These are phyloP conservation scores for Drosophila novamexicana DNA, from an alignment of 1,140 invertebrate genomes.

Conservation along the genomic window DNA sequence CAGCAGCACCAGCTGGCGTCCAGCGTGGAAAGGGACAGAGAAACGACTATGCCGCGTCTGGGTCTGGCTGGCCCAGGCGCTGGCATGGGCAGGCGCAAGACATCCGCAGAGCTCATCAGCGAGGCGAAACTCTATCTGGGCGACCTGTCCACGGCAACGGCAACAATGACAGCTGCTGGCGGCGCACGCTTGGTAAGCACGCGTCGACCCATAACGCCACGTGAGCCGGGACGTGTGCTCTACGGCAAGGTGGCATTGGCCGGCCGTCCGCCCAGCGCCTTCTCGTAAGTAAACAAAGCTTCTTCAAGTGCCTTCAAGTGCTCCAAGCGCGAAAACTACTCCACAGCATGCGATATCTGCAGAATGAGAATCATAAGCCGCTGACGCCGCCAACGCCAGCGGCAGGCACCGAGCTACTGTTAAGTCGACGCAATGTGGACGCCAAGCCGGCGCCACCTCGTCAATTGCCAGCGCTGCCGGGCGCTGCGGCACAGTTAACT, in stretches of 20 bases:
- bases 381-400: conserved; percentile 33
- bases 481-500: conserved; percentile 13
- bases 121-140: conserved; percentile 88
- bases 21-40: conserved; percentile 38
- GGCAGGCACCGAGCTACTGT: not conserved
- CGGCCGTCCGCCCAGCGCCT: conserved; percentile 90
- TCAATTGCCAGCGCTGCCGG: conserved; percentile 59
- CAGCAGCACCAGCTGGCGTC: not conserved
- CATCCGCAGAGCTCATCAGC: conserved; percentile 91
- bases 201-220: conserved; percentile 91
- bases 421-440: conserved; percentile 5
- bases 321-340: no score
- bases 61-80: conserved; percentile 13
- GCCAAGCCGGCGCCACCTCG: conserved; percentile 34
- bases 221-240: conserved; percentile 89
- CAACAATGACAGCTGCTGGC: conserved; percentile 54
- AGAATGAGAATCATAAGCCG: conserved; percentile 65
- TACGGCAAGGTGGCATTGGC: conserved; percentile 87
- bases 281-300: conserved; percentile 87
- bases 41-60: conserved; percentile 42
- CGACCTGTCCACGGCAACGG: conserved; percentile 31
- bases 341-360: conserved; percentile 75
- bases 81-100: conserved; percentile 85
- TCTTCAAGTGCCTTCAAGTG: no score
- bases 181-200: conserved; percentile 87